Base-by-base conservation (phyloP, 2,888 invertebrate genomes). In the Acrocyrtus sp. region DNA sequence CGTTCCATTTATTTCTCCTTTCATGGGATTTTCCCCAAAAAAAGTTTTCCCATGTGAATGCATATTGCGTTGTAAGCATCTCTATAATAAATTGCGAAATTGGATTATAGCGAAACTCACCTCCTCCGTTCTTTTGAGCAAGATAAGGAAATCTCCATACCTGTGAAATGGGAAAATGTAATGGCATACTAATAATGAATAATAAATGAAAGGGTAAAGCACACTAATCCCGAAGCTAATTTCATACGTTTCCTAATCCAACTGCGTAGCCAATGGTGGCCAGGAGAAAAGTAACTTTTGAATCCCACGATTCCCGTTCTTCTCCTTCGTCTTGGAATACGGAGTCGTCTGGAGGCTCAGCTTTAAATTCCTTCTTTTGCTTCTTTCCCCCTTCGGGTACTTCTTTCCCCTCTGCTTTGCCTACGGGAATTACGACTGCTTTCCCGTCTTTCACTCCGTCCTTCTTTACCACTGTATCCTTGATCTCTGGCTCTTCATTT, bases 181-280 rank as follows among this genome's bases (percentile, higher is more conserved):
- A n/a, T n/a, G n/a, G n/a, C n/a, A n/a, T n/a, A n/a, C n/a, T n/a
- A n/a, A n/a, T n/a, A n/a, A n/a, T n/a, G n/a, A n/a, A n/a, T 15
- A 12, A 39, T 39, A 39, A 12, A 39, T 39, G 10, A 12, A 39
- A 39, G 15, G 10, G 15, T 15, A 39, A 39, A 39, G 41, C 15
- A 39, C 15, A 12, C 15, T 15, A 39, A 15, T 39, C 41, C 15
- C 15, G n/a, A n/a, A n/a, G n/a, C n/a, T n/a, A n/a, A 12, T 19
- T 12, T 8, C 51, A 34, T 41, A 58, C 29, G 83, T 96, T 96
- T 4, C 96, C 96, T 47, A 96, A 87, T 0, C 96, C 96, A 1
- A 96, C 96, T 4, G 96, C 96, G 82, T 96, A 96, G 5, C 95
- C 95, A 45, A 96, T 92, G n/a, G 96, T 96, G 0, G 96, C 96